A percentile compares a stretch with the other conserved stretches of the same genome.
Conservation (phyloP, 2,113 vertebrate species). For the Corydoras maculifer region DNA sequence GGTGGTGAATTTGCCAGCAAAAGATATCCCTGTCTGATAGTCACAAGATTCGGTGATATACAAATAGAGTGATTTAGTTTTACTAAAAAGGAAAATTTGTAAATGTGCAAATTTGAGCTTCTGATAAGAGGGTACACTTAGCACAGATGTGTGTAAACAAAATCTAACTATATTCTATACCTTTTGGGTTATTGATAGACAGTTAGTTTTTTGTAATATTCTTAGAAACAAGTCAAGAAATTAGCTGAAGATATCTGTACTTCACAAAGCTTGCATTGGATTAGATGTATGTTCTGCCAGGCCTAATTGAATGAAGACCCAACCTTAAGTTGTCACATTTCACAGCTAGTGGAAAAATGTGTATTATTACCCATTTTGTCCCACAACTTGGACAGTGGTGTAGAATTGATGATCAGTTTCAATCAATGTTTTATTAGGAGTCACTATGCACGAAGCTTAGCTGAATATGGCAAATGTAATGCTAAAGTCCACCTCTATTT, state of each 20-base stretch:
- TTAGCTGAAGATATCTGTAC: not conserved
- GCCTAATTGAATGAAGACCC: slow-evolving; percentile 34
- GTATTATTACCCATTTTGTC: slow-evolving; percentile 98
- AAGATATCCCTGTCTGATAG: slow-evolving; percentile 65
- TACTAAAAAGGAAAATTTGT: too few relatives aligned
- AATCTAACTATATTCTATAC: too few relatives aligned
- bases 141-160: too few relatives aligned
- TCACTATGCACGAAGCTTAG: slow-evolving; percentile 99
- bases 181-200: too few relatives aligned
- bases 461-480: slow-evolving; percentile 98
- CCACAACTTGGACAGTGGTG: slow-evolving; percentile 99
- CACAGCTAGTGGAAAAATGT: slow-evolving; percentile 76
- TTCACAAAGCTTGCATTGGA: slow-evolving; percentile 42
- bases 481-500: slow-evolving; percentile 98
- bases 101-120: too few relatives aligned
- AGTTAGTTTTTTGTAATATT: too few relatives aligned
- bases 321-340: slow-evolving; percentile 72
- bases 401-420: slow-evolving; percentile 90
- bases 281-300: slow-evolving; percentile 76
- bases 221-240: too few relatives aligned
- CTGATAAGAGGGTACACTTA: too few relatives aligned
- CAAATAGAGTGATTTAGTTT: too few relatives aligned
- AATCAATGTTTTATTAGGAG: slow-evolving; percentile 97
- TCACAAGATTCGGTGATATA: too few relatives aligned
- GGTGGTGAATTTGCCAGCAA: slow-evolving; percentile 55